Evolutionary conservation across 2,797 vertebrate species (phyloP), one percentile per base, ranked within the genome.

Genomic region (Martes flavigula): DNA sequence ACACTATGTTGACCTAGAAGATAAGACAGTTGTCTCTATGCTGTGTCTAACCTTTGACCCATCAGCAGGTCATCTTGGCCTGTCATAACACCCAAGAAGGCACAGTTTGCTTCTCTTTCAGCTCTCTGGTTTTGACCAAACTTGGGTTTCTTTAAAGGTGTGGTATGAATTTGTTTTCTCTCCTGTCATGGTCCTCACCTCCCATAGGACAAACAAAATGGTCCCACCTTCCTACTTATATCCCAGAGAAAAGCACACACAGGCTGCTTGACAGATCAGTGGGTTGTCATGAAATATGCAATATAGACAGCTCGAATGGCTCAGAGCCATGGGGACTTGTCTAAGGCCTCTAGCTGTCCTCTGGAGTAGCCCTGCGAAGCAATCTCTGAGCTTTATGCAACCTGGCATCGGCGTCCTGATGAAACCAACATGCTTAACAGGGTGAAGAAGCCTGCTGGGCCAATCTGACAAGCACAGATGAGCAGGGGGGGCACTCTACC

Each of bases 51-150:
- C 38, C 95, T 48, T 60, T 78, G 87, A 73, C 25, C 60, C 51
- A 17, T 56, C 40, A n/a, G 38, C 35, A 54, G 60, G 15, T 82
- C 64, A 51, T n/a, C 13, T 1, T 64, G 78, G 58, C 51, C 12
- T 9, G 18, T 32, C 25, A 20, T 21, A 48, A 9, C 13, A 95
- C 32, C 18, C 35, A 32, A 46, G 23, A 75, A 73, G 72, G 64
- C 25, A 85, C 27, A 72, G 85, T 73, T 64, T 78, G 56, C 54
- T 77, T 86, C 46, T 88, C 38, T 40, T 62, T 46, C 21, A 2
- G 7, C 60, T 32, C 15, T 94, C 40, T 89, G 25, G 7, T 78
- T 73, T 62, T 81, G 62, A 84, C 32, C 23, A 90, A 85, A 87
- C 32, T 23, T 66, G 62, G 35, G 20, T 73, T 92, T 78, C 46